Percentiles rank a stretch among this genome's conserved stretches.
These are phyloP conservation scores for Xylota sylvarum DNA, from an alignment of 2,888 invertebrate genomes.

Conservation along the genomic window DNA sequence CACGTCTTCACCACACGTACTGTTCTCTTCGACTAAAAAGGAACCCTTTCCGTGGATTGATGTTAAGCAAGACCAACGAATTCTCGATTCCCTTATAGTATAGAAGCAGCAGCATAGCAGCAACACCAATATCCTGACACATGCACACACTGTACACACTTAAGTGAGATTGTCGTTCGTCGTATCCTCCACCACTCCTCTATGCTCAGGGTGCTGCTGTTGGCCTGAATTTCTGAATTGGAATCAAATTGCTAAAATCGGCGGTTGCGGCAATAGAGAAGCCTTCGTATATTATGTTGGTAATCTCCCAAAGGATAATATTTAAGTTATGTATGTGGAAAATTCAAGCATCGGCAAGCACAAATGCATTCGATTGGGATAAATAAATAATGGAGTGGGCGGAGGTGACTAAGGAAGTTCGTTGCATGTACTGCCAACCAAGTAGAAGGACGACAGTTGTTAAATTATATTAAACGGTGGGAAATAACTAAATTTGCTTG, in stretches of 20 bases:
- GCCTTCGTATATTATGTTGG: constrained; percentile 46
- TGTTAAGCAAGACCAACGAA: constrained; percentile 67
- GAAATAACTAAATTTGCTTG: constrained; percentile 48
- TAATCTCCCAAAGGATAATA: constrained; percentile 67
- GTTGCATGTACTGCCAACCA: constrained; percentile 26
- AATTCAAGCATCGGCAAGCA: constrained; percentile 60
- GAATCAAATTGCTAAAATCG: constrained; percentile 60
- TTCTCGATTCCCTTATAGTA: constrained; percentile 59
- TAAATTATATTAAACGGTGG: constrained; percentile 66
- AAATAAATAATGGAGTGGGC: constrained; percentile 63
- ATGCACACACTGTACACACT: constrained; percentile 50
- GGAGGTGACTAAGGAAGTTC: constrained; percentile 14
- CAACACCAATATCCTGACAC: constrained; percentile 67
- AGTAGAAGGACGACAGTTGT: constrained; percentile 53
- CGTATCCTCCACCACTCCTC: constrained; percentile 17
- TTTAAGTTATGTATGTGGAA: constrained; percentile 39
- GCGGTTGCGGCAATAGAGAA: constrained; percentile 44
- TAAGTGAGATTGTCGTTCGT: constrained; percentile 13
- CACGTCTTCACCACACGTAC: constrained; percentile 79
- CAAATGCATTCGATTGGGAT: constrained; percentile 69
- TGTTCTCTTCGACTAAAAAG: constrained; percentile 78
- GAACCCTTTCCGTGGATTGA: constrained; percentile 63
- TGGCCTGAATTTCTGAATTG: constrained; percentile 62
- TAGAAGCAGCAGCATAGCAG: constrained; percentile 35
- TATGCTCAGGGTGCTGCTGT: constrained; percentile 40